phyloP scores from a whole-genome alignment of 2,113 vertebrate genomes.

The Narcine bancroftii region DNA sequence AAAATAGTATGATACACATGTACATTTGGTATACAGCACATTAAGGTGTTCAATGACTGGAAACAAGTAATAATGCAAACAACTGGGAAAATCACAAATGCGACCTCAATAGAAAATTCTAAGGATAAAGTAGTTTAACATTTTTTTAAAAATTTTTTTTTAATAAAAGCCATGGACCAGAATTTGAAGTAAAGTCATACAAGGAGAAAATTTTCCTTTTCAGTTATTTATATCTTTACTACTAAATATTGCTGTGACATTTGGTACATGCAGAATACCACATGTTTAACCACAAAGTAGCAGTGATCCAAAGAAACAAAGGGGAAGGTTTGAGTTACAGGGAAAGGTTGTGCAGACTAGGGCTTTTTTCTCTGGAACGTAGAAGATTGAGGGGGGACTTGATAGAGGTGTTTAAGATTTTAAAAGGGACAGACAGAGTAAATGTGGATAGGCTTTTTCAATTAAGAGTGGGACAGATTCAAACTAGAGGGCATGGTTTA shows the following conservation, averaged over 20 bases:
- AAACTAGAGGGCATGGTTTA: no score
- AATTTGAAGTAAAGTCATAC: neutral
- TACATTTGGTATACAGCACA: neutral
- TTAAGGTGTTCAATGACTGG: neutral
- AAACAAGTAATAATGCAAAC: constrained; percentile 16
- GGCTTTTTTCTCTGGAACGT: no score
- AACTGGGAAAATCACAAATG: neutral
- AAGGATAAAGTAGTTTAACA: neutral
- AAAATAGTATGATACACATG: constrained; percentile 22
- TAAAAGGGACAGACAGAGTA: no score
- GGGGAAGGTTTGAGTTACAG: no score
- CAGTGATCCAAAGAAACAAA: neutral
- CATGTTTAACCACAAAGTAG: neutral
- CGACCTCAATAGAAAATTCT: neutral
- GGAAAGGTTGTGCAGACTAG: no score
- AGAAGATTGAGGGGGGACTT: no score
- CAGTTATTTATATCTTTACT: neutral
- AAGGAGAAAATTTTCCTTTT: neutral
- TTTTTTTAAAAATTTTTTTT: neutral
- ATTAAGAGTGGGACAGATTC: no score
- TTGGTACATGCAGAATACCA: neutral
- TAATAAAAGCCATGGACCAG: neutral
- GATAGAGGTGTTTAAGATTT: no score
- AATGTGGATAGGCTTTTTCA: no score
- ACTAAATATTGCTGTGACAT: neutral